Conservation (phyloP, 2,797 vertebrate species). For the Sphenopsis melanotis region DNA sequence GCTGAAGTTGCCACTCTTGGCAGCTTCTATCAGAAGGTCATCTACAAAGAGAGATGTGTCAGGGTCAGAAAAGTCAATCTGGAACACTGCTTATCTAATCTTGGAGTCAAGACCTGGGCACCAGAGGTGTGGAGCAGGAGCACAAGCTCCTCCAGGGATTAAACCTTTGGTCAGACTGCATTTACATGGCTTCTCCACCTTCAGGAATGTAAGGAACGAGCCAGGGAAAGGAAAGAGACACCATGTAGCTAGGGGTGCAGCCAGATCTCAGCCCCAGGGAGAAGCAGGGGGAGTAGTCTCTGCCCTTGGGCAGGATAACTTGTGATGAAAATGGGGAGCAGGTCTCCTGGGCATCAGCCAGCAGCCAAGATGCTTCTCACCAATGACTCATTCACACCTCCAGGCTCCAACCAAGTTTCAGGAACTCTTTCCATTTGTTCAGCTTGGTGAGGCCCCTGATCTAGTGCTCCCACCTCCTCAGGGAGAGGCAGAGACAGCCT, state of each 20-base stretch:
- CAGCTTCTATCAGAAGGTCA: slow-evolving; percentile 84
- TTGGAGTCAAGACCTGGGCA: not conserved
- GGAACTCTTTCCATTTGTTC: slow-evolving; percentile 44
- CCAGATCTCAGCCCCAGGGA: not conserved
- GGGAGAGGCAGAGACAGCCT: not conserved
- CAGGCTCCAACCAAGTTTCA: not conserved
- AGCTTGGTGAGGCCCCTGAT: slow-evolving; percentile 12
- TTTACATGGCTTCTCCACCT: not conserved
- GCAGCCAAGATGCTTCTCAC: not conserved
- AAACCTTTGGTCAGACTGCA: not conserved
- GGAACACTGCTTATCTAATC: not conserved
- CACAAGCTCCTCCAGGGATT: not conserved
- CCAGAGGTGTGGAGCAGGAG: not conserved
- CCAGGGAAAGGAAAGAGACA: not conserved
- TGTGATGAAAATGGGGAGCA: not conserved
- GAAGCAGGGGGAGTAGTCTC: not conserved
- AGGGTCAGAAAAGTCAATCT: not conserved
- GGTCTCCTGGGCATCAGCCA: not conserved
- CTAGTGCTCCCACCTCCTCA: not conserved
- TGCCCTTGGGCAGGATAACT: not conserved
- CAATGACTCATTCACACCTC: slow-evolving; percentile 29
- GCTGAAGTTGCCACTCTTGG: slow-evolving; percentile 83
- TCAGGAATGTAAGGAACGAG: not conserved
- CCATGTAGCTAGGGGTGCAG: fast-evolving
- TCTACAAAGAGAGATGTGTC: slow-evolving; percentile 57